Base-by-base conservation (phyloP, 2,888 invertebrate genomes). In the Venusia cambrica region DNA sequence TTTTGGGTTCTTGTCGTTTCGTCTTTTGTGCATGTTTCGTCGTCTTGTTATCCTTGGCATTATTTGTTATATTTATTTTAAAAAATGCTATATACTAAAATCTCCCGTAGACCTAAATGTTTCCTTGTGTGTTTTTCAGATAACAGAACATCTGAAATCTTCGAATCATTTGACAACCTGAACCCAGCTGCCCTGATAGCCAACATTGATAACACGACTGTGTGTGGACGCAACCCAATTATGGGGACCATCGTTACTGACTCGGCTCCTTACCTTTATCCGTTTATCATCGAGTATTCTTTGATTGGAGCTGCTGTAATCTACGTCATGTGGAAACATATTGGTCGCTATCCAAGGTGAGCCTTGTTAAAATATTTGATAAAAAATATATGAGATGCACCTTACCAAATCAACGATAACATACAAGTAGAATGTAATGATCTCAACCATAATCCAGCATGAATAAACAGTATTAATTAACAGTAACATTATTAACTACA, bases 301-400 rank as follows among this genome's bases (percentile, higher is more conserved):
- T 87, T 98, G 48, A 97, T 98, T 63, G 97, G 97, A 8, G 97
- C 97, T 27, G 96, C 97, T 29, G 97, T 98, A 18, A 93, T 97
- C 61, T 97, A 96, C 73, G 95, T 97, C 30, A 97, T 97, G 96
- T 98, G 97, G 97, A 94, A 95, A 70, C 96, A 96, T 69, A 96
- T 97, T 73, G 96, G 96, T 37, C 92, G 94, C 68, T 93, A 95
- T 80, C 94, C 96, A 28, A 93, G 93, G 90, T 93, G 81, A 83
- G 56, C 6, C 7, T 11, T 6, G n/a, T n/a, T n/a, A n/a, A n/a
- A n/a, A n/a, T n/a, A n/a, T n/a, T n/a, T n/a, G n/a, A n/a, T n/a
- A n/a, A n/a, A n/a, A n/a, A n/a, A n/a, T n/a, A n/a, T n/a, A n/a
- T n/a, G n/a, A n/a, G n/a, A n/a, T n/a, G n/a, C n/a, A n/a, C n/a